phyloP scores from a whole-genome alignment of 2,888 invertebrate species.

The Agrilus biguttatus region DNA sequence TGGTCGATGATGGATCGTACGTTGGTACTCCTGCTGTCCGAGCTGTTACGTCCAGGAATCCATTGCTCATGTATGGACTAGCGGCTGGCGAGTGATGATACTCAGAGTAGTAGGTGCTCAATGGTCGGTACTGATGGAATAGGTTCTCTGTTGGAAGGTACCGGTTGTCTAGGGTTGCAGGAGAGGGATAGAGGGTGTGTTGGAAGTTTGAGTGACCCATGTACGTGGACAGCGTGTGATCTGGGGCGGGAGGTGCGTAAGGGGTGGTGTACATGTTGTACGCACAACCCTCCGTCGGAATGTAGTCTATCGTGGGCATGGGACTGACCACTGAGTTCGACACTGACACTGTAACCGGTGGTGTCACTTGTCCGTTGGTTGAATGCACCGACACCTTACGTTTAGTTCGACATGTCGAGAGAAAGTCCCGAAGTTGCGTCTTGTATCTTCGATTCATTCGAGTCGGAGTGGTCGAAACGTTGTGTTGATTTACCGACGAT shows the following conservation, averaged over 20 bases:
- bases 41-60: slow-evolving; percentile 65
- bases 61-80: slow-evolving; percentile 59
- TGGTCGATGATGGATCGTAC: slow-evolving; percentile 35
- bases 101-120: slow-evolving; percentile 68
- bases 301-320: slow-evolving; percentile 51
- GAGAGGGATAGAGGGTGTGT: slow-evolving; percentile 42
- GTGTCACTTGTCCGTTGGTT: slow-evolving; percentile 26
- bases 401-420: slow-evolving; percentile 81
- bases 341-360: slow-evolving; percentile 33
- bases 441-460: slow-evolving; percentile 83
- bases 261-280: slow-evolving; percentile 72
- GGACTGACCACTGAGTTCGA: slow-evolving; percentile 41
- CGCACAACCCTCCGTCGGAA: slow-evolving; percentile 52
- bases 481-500: slow-evolving; percentile 35
- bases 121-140: slow-evolving; percentile 80
- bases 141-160: slow-evolving; percentile 72
- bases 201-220: slow-evolving; percentile 59
- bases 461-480: slow-evolving; percentile 53
- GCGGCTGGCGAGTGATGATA: slow-evolving; percentile 57
- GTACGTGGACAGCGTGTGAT: slow-evolving; percentile 44
- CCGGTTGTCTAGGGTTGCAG: slow-evolving; percentile 37
- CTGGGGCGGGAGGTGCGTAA: slow-evolving; percentile 54
- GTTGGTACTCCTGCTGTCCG: slow-evolving; percentile 43
- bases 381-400: slow-evolving; percentile 28
- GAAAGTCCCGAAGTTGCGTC: slow-evolving; percentile 81